A percentile compares a stretch with the other conserved stretches of the same genome.
Conservation (phyloP, 2,888 invertebrate species). For the Chloroclystis v-ata region DNA sequence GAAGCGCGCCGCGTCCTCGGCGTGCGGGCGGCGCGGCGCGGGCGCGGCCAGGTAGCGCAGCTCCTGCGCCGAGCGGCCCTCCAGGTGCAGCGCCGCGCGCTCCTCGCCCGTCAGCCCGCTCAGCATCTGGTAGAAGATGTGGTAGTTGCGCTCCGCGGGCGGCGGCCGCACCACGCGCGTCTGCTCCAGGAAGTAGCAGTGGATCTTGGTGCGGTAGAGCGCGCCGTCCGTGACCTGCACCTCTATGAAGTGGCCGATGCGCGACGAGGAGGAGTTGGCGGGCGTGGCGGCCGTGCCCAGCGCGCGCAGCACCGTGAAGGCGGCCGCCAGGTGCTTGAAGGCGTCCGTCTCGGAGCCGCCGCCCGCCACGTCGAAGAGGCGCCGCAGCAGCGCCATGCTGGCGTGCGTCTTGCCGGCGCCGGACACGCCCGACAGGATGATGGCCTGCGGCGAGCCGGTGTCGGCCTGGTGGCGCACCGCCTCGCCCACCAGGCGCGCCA, state of each 20-base stretch:
- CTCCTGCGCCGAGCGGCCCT: conserved; percentile 89
- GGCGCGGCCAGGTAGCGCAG: conserved; percentile 86
- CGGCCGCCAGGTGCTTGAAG: conserved; percentile 96
- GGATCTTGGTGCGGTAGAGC: conserved; percentile 95
- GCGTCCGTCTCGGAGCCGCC: conserved; percentile 97
- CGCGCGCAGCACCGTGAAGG: conserved; percentile 94
- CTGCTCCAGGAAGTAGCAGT: conserved; percentile 96
- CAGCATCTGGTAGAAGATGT: conserved; percentile 97
- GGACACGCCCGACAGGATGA: conserved; percentile 93
- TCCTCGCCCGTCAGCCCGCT: conserved; percentile 93
- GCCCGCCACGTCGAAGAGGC: conserved; percentile 95
- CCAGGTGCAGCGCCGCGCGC: conserved; percentile 89
- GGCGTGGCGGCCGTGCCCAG: conserved; percentile 94
- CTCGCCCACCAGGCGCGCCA: conserved; percentile 93
- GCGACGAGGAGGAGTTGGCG: conserved; percentile 93
- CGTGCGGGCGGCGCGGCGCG: conserved; percentile 74
- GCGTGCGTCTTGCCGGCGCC: conserved; percentile 97
- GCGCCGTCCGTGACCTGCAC: conserved; percentile 97
- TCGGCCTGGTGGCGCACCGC: conserved; percentile 96
- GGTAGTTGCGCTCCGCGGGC: conserved; percentile 94
- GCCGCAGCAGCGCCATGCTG: conserved; percentile 92
- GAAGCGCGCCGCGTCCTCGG: conserved; percentile 78
- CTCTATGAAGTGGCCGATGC: conserved; percentile 97
- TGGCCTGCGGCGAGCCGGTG: conserved; percentile 96
- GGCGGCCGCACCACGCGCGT: conserved; percentile 92